phyloP scores from a whole-genome alignment of 2,113 vertebrate genomes.

The Nothocercus julius region DNA sequence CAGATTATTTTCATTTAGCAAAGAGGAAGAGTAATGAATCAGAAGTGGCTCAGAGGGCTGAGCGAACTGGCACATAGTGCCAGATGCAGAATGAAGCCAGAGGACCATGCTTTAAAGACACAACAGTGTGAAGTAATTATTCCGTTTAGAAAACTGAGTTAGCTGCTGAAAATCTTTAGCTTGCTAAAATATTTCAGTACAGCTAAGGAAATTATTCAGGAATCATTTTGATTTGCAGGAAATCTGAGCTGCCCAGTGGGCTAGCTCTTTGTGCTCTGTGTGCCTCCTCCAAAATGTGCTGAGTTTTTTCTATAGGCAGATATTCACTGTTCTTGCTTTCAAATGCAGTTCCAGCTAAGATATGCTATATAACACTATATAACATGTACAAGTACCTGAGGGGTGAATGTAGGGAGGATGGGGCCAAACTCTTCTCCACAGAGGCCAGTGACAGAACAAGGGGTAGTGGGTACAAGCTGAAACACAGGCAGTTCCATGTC shows the following conservation, averaged over 20 bases:
- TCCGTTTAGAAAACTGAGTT: not conserved
- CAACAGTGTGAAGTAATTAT: slow-evolving; percentile 19
- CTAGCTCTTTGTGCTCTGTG: not conserved
- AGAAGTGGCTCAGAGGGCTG: not conserved
- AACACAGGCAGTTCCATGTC: too few species aligned
- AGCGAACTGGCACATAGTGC: not conserved
- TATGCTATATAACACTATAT: not conserved
- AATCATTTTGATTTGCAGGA: not conserved
- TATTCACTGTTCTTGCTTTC: not conserved
- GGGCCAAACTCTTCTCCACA: too few species aligned
- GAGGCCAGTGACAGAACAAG: too few species aligned
- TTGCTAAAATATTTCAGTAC: not conserved
- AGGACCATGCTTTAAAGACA: slow-evolving; percentile 2
- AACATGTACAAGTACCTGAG: too few species aligned
- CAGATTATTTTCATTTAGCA: slow-evolving; percentile 35
- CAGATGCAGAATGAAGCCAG: not conserved
- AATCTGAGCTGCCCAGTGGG: not conserved
- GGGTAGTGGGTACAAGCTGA: too few species aligned
- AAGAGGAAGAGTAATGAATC: not conserved
- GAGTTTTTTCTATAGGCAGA: not conserved
- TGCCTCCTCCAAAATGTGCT: not conserved
- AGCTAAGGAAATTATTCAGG: not conserved
- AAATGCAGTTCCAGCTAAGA: not conserved
- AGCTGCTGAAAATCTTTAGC: not conserved
- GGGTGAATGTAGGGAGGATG: too few species aligned